Base-by-base conservation (phyloP, 2,888 invertebrate genomes). In the Hemaris fuciformis region DNA sequence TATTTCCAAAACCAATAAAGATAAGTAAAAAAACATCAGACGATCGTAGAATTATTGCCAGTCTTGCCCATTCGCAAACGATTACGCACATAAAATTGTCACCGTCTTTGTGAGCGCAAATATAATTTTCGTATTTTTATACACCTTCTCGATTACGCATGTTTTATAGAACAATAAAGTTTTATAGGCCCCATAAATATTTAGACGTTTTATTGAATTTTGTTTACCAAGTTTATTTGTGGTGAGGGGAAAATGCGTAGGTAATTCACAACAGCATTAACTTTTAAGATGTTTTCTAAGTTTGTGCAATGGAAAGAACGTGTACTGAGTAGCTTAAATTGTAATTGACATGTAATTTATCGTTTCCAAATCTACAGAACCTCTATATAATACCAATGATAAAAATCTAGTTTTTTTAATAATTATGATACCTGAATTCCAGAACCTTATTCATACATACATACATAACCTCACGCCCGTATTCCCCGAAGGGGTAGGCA, bases 131-230 rank as follows among this genome's bases (percentile, higher is more conserved):
- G 7, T 48, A 27, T 27, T 48, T 27, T 25, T 25, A 5, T 15
- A 15, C n/a, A 48, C 48, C 48, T 15, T 27, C 25, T 48, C 48
- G 48, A 15, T 27, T 45, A 45, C 45, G 45, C 45, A 48, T 48
- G 25, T 23, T 48, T 48, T 48, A 48, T 48, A 25, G 48, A 25
- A 48, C 25, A 46, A 27, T 48, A 48, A 48, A 48, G 27, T 48
- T 48, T 48, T 48, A 48, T 48, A 7, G 48, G 25, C 2, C 15
- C 5, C 15, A 48, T 48, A 27, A 48, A 27, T 7, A 23, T 7
- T n/a, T 48, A 15, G 15, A 2, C n/a, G 15, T 27, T 27, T 48
- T 48, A 15, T 48, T 25, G 48, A 22, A 57, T 20, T 57, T 56
- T 38, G 22, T 56, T 31, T 31, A 56, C 56, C 18, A 8, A 8